Percentiles rank a stretch among this genome's conserved stretches.
phyloP scores from a whole-genome alignment of 2,113 vertebrate genomes.

The Potamarius usumacintae region DNA sequence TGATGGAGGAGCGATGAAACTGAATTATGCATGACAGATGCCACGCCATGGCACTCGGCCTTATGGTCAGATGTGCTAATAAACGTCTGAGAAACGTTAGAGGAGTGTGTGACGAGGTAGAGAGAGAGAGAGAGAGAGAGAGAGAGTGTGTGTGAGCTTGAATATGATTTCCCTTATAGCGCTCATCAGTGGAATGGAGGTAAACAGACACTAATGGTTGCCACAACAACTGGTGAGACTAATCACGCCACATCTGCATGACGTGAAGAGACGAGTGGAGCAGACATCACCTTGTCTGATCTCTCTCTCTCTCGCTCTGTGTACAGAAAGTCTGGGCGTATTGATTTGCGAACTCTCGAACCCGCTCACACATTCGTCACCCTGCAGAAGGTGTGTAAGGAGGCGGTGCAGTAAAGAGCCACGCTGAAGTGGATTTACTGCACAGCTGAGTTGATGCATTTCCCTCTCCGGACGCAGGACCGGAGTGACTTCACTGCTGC shows the following conservation, averaged over 20 bases:
- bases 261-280: not conserved
- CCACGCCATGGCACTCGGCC: too few species aligned
- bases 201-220: constrained; percentile 30
- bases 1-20: too few species aligned
- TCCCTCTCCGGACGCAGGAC: not conserved
- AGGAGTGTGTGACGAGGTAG: not conserved
- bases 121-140: not conserved
- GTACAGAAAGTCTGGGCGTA: not conserved
- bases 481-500: not conserved
- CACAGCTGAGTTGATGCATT: not conserved
- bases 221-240: constrained; percentile 43
- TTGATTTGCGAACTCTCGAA: not conserved
- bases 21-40: too few species aligned
- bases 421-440: not conserved
- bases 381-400: not conserved
- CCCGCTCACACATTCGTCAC: not conserved
- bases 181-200: not conserved
- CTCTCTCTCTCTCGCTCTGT: not conserved
- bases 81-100: not conserved
- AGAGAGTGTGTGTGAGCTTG: not conserved
- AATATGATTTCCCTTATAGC: not conserved
- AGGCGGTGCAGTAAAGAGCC: not conserved
- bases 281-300: not conserved
- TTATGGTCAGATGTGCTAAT: too few species aligned
- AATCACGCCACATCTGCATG: constrained; percentile 20